Base-by-base conservation (phyloP, 2,888 invertebrate species). In the Drosophila nr. fundita region DNA sequence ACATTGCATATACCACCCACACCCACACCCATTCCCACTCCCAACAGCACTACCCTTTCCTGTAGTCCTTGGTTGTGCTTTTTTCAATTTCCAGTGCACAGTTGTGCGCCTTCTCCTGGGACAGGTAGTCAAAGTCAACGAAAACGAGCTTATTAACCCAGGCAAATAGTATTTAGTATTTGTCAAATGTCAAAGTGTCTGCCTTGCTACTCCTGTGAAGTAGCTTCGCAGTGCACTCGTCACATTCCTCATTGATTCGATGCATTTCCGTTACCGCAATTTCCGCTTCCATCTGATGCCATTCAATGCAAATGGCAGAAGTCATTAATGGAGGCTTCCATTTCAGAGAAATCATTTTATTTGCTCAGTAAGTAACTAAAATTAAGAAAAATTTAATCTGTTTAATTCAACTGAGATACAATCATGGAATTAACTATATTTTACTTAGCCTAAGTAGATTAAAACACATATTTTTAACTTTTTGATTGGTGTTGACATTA, bases 81-180 rank as follows among this genome's bases (percentile, higher is more conserved):
- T 55, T 72, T 49, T 48, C 30, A 34, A 5, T 57, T 30, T 53
- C 32, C 40, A 52, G 38, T 45, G 45, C 54, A 13, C 27, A 29
- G 29, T 34, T 13, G 4, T 58, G 32, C 11, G 42, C 40, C 32
- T 29, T 30, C 40, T 45, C 48, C 49, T 78, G 86, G 73, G 87
- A 74, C 71, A 64, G 45, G 24, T 15, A n/a, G 36, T 13, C 70
- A 83, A 76, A 88, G 82, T 86, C 89, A 88, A 76, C 80, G 75
- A 80, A 82, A 79, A 80, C 86, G 82, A 80, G 80, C 90, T 87
- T 87, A 87, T 87, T 87, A 90, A 87, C 89, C 82, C 87, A 73
- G 74, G 89, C 82, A 87, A 87, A 88, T 80, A 90, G 76, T 86
- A 83, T 88, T 90, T 90, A 87, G 89, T 89, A 90, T 87, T 87